Conservation (phyloP, 2,888 invertebrate species). For the Morinoia aosen region DNA sequence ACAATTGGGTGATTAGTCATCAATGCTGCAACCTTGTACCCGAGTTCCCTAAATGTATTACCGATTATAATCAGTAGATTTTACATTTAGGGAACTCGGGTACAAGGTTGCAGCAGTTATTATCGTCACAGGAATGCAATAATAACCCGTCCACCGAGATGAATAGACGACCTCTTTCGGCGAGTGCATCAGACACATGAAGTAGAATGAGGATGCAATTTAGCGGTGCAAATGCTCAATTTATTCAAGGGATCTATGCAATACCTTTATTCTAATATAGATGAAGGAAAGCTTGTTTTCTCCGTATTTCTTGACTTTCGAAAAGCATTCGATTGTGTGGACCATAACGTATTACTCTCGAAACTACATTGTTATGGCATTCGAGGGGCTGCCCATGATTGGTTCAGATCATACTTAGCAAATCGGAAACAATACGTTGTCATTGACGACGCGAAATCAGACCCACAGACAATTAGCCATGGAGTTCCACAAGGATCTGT, state of each 20-base stretch:
- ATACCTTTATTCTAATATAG: too few relatives aligned
- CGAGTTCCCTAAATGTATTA: not conserved
- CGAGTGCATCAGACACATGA: not conserved
- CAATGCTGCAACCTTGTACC: not conserved
- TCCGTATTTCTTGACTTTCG: too few relatives aligned
- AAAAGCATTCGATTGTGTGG: too few relatives aligned
- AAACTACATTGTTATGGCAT: too few relatives aligned
- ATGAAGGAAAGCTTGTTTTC: too few relatives aligned
- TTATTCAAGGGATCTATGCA: not conserved
- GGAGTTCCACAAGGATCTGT: too few relatives aligned
- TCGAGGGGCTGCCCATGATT: too few relatives aligned
- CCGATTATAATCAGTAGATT: not conserved
- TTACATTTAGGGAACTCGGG: not conserved
- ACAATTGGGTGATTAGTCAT: not conserved
- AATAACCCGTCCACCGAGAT: not conserved
- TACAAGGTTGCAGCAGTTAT: not conserved
- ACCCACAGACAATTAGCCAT: too few relatives aligned
- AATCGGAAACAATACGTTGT: too few relatives aligned
- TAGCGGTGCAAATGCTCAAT: not conserved
- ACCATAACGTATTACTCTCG: too few relatives aligned
- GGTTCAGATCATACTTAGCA: too few relatives aligned
- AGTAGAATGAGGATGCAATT: not conserved
- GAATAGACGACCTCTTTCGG: not conserved
- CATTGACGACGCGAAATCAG: not conserved
- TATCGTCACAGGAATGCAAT: slow-evolving; percentile 3